Base-by-base conservation (phyloP, 2,888 invertebrate species). In the Eupeodes luniger region DNA sequence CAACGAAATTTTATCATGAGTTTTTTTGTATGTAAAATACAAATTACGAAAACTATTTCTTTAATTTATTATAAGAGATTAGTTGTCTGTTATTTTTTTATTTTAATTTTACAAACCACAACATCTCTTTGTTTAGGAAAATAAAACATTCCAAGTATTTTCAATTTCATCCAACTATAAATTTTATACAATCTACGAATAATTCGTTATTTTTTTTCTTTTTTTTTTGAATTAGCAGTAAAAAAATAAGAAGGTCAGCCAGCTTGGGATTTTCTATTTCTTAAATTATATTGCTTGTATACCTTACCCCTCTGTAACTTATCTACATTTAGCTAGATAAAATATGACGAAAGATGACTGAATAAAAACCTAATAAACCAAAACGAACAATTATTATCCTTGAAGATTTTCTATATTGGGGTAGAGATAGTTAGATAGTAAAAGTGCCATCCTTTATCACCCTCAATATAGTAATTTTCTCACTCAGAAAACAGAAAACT, bases 311-410 rank as follows among this genome's bases (percentile, higher is more conserved):
- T 27, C 57, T 12, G 40, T 40, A 40, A 40, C 57, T 9, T 57
- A 0, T 7, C 7, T 0, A 3, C 27, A 10, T 6, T 51, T 12
- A 47, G 47, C 14, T 59, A 14, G 14, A 59, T 59, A 44, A 62
- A 44, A 16, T 62, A 40, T 66, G 27, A 47, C 14, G 12, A 14
- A 66, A 66, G 66, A 49, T 14, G 66, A 49, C n/a, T 49, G 5
- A 27, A 59, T 11, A 59, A 12, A 66, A 49, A 49, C 27, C 49
- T 49, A 49, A 49, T 66, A 66, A 66, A 66, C 66, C 66, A 66
- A 66, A 66, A 66, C 66, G 49, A 66, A 47, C 49, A 66, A 49
- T 47, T 66, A 49, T 49, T 66, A 49, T 27, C 66, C 66, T 5
- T 66, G 9, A 49, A 49, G 7, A 34, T 27, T 47, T 19, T 66